A percentile compares a stretch with the other conserved stretches of the same genome.
Evolutionary conservation across 1,140 invertebrate species (phyloP).

Genomic region (Scaptomyza graminum): DNA sequence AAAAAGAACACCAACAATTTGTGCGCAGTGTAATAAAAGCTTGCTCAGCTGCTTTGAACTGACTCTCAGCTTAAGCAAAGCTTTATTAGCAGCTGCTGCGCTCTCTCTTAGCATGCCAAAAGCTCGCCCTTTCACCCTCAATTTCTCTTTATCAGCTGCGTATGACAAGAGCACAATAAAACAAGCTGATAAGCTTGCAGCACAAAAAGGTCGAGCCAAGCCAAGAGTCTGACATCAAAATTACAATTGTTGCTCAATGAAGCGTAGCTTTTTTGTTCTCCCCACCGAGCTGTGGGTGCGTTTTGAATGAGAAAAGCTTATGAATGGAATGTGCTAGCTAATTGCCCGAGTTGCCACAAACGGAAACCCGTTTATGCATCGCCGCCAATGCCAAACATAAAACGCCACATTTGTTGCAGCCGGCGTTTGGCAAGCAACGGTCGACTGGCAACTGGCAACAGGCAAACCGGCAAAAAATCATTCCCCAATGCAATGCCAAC

Average conservation of each 20-base stretch:
- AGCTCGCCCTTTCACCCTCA: conserved; percentile 17
- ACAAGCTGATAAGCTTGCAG: conserved; percentile 49
- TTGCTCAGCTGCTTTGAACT: conserved; percentile 7
- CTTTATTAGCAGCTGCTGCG: conserved; percentile 17
- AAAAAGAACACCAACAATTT: conserved; percentile 27
- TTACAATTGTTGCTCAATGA: conserved; percentile 26
- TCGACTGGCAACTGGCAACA: conserved; percentile 10
- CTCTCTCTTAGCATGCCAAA: conserved; percentile 18
- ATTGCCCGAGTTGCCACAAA: not conserved
- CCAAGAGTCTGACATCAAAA: conserved; percentile 24
- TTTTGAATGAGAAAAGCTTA: conserved; percentile 17
- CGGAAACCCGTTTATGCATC: conserved; percentile 36
- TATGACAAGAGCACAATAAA: conserved; percentile 55
- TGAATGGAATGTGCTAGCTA: conserved; percentile 17
- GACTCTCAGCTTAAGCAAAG: conserved; percentile 31
- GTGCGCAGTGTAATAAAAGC: conserved; percentile 53
- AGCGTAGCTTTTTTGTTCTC: conserved; percentile 1
- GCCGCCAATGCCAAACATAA: conserved; percentile 39
- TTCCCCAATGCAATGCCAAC: conserved; percentile 40
- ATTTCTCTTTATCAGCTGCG: conserved; percentile 52
- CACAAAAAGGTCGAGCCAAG: conserved; percentile 33
- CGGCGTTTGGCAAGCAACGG: conserved; percentile 28
- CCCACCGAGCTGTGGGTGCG: conserved; percentile 7
- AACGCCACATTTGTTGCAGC: conserved; percentile 35
- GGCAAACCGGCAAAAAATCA: conserved; percentile 22